A percentile compares a stretch with the other conserved stretches of the same genome.
These are phyloP conservation scores for Trichogramma evanescens DNA, from an alignment of 2,888 invertebrate species.

Conservation along the genomic window DNA sequence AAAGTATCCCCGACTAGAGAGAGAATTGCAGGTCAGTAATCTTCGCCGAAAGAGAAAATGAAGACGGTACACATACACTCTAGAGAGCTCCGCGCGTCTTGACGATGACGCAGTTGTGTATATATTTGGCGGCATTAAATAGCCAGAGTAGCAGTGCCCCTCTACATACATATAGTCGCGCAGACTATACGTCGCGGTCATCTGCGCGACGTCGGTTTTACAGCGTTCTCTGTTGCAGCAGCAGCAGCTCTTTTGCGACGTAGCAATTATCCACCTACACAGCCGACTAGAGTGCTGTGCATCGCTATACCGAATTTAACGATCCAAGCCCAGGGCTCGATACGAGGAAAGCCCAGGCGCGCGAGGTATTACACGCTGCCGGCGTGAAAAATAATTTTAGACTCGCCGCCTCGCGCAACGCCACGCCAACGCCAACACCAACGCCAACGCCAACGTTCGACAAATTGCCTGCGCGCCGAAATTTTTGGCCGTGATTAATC, in stretches of 20 bases:
- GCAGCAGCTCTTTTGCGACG: constrained; percentile 7
- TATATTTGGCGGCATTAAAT: constrained; percentile 41
- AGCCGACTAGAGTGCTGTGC: not conserved
- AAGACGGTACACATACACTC: no score
- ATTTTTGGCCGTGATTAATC: no score
- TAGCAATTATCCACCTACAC: constrained; percentile 22
- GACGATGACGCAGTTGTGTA: constrained; percentile 46
- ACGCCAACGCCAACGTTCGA: no score
- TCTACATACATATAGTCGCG: no score
- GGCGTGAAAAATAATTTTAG: not conserved
- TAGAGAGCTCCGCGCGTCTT: constrained; percentile 42
- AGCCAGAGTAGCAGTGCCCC: no score
- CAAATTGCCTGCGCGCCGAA: no score
- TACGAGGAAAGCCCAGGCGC: not conserved
- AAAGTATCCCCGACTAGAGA: not conserved
- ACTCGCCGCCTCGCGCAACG: no score
- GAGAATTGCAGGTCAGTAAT: constrained; percentile 2
- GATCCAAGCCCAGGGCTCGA: not conserved
- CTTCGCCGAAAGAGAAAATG: not conserved
- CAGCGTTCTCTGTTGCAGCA: constrained; percentile 8
- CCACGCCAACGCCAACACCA: no score
- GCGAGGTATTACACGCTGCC: not conserved
- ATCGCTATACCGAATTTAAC: constrained; percentile 15
- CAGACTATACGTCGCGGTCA: no score
- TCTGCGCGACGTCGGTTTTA: not conserved